Percentiles rank a stretch among this genome's conserved stretches.
These are phyloP conservation scores for Darevskia nairensis DNA, from an alignment of 2,797 vertebrate genomes.

Conservation along the genomic window DNA sequence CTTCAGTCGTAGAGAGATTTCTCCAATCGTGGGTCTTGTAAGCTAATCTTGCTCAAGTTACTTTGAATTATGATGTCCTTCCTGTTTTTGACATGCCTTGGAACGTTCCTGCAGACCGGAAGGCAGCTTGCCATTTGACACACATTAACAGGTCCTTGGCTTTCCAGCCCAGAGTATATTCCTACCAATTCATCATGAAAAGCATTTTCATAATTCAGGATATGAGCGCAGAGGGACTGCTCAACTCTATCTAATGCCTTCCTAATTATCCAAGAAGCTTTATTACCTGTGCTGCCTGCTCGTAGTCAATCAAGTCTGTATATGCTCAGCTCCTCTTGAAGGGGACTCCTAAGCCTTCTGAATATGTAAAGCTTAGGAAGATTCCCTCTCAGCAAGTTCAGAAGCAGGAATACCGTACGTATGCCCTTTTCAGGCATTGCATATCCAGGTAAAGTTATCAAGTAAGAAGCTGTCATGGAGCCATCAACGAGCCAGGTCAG, in stretches of 20 bases:
- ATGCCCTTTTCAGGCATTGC: too few species aligned
- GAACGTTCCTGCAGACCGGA: slow-evolving; percentile 59
- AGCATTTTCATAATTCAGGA: slow-evolving; percentile 11
- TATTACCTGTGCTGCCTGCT: not conserved
- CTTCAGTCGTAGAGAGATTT: slow-evolving; percentile 43
- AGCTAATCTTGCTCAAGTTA: slow-evolving; percentile 56
- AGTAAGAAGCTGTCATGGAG: too few species aligned
- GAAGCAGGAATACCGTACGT: not conserved
- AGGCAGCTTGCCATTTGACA: slow-evolving; percentile 54
- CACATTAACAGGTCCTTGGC: slow-evolving; percentile 44
- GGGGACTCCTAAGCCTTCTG: not conserved
- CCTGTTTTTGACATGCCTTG: slow-evolving; percentile 46
- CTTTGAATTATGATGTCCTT: slow-evolving; percentile 58
- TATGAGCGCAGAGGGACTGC: slow-evolving; percentile 20
- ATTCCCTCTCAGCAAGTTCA: not conserved
- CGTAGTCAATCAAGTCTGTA: slow-evolving; percentile 12
- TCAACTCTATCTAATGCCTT: not conserved
- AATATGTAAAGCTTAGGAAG: not conserved
- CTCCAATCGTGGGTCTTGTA: slow-evolving; percentile 44
- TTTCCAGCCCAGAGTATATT: slow-evolving; percentile 32
- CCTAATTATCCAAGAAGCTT: slow-evolving; percentile 27
- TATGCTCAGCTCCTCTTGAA: slow-evolving; percentile 34
- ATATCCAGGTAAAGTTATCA: too few species aligned
- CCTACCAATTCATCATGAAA: slow-evolving; percentile 45
- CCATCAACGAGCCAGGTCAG: too few species aligned